These are phyloP conservation scores for Capitulum mitella DNA, from an alignment of 2,888 invertebrate genomes.

Conservation along the genomic window DNA sequence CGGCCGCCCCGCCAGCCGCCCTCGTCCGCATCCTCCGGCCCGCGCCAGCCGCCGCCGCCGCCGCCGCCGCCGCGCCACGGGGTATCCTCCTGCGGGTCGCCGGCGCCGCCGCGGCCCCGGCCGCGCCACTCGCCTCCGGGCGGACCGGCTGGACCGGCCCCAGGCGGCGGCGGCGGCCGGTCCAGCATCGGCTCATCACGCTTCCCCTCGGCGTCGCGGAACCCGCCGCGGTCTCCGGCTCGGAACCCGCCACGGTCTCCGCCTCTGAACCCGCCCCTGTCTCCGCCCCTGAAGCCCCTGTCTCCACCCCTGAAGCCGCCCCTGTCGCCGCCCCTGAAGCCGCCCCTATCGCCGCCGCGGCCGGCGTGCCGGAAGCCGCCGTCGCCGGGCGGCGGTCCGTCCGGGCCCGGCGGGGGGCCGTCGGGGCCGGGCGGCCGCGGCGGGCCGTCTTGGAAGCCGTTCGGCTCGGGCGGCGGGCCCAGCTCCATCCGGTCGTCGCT, in stretches of 20 bases:
- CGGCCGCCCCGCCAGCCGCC: neutral
- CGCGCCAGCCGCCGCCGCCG: neutral
- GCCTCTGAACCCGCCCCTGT: constrained; percentile 1
- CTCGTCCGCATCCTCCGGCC: neutral
- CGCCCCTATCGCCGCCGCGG: constrained; percentile 8
- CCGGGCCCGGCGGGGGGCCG: neutral
- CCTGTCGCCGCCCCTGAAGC: constrained; percentile 15
- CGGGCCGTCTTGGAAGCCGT: neutral
- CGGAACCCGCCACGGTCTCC: constrained; percentile 21
- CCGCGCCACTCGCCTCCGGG: constrained; percentile 29
- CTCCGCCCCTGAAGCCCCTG: constrained; percentile 18
- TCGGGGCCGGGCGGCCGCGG: too few relatives aligned
- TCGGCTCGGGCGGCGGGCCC: neutral
- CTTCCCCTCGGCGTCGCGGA: constrained; percentile 4
- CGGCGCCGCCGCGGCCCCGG: neutral
- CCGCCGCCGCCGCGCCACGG: neutral
- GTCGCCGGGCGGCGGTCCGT: too few relatives aligned
- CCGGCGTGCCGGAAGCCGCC: constrained; percentile 25
- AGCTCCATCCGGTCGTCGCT: neutral
- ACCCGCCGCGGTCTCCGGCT: constrained; percentile 19
- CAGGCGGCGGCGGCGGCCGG: neutral
- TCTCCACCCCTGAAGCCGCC: neutral
- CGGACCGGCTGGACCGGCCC: constrained; percentile 27
- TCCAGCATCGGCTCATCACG: neutral
- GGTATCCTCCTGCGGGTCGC: neutral